Conservation (phyloP, 2,888 invertebrate genomes). For the Apamea sordens region DNA sequence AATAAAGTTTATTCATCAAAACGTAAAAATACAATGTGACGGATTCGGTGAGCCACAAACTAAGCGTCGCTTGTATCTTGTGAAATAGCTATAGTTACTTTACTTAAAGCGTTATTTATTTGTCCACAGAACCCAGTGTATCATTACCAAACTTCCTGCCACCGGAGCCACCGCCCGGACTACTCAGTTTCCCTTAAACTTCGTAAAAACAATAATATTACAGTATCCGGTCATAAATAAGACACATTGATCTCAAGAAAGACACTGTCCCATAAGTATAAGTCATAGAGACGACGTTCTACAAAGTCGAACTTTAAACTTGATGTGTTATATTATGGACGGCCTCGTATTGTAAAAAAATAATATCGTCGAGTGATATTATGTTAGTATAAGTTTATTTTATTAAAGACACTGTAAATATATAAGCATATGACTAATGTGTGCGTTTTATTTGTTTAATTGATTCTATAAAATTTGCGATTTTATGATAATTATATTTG, state of each 20-base stretch:
- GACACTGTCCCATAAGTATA: neutral
- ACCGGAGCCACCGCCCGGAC: slow-evolving; percentile 83
- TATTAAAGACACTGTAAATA: slow-evolving; percentile 56
- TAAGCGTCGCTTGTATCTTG: too few relatives aligned
- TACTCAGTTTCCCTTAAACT: slow-evolving; percentile 72
- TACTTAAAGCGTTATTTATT: neutral
- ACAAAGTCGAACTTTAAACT: neutral
- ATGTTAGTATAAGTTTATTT: slow-evolving; percentile 51
- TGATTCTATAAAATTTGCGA: neutral
- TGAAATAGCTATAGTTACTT: neutral
- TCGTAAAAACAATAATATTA: slow-evolving; percentile 28
- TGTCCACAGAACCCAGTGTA: slow-evolving; percentile 76
- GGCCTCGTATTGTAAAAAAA: neutral
- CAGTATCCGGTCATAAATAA: neutral
- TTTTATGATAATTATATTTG: neutral
- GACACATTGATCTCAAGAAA: neutral
- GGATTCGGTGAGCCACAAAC: too few relatives aligned
- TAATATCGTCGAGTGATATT: slow-evolving; percentile 39
- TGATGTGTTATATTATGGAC: neutral
- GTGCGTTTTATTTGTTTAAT: slow-evolving; percentile 39
- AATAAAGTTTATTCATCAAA: too few relatives aligned
- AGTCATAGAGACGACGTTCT: neutral
- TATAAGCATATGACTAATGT: slow-evolving; percentile 22
- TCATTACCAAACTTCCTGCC: slow-evolving; percentile 80
- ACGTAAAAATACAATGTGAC: too few relatives aligned